These are phyloP conservation scores for Ephestia elutella DNA, from an alignment of 1,140 invertebrate genomes.

Conservation along the genomic window DNA sequence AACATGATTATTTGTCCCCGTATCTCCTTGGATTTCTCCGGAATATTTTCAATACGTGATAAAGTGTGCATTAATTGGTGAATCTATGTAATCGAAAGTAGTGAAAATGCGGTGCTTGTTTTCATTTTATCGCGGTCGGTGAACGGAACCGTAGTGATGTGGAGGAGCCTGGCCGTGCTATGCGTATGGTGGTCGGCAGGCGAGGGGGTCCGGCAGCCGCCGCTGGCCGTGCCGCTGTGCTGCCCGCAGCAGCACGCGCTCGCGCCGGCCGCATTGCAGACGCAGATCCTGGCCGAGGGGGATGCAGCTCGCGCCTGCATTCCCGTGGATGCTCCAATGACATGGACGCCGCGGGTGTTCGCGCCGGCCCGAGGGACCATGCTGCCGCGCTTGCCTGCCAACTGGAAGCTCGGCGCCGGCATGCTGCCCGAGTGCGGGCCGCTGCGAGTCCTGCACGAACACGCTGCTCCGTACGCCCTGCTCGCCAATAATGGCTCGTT, in stretches of 20 bases:
- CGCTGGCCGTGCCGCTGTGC: conserved; percentile 72
- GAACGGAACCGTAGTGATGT: conserved; percentile 22
- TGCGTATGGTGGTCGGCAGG: conserved; percentile 29
- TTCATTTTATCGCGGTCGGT: not conserved
- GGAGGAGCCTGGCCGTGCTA: conserved; percentile 21
- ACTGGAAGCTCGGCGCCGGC: conserved; percentile 65
- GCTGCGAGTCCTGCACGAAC: conserved; percentile 35
- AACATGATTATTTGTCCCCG: conserved; percentile 11
- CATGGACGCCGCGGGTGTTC: conserved; percentile 74
- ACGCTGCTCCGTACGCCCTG: conserved; percentile 60
- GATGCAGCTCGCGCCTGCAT: conserved; percentile 22
- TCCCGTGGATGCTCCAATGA: conserved; percentile 14
- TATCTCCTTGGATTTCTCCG: not conserved
- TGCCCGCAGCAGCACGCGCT: conserved; percentile 67
- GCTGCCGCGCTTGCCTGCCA: conserved; percentile 51
- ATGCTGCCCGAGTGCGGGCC: conserved; percentile 55
- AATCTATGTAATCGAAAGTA: not conserved
- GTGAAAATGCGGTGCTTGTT: conserved; percentile 5
- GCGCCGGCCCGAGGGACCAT: conserved; percentile 51
- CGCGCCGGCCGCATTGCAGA: conserved; percentile 24
- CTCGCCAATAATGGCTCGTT: conserved; percentile 76
- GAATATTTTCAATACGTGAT: not conserved
- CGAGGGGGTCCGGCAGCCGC: conserved; percentile 39
- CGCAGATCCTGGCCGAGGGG: conserved; percentile 18
- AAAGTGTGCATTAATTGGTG: not conserved